phyloP scores from a whole-genome alignment of 1,140 invertebrate species.

The Aphelenchoides avenae region DNA sequence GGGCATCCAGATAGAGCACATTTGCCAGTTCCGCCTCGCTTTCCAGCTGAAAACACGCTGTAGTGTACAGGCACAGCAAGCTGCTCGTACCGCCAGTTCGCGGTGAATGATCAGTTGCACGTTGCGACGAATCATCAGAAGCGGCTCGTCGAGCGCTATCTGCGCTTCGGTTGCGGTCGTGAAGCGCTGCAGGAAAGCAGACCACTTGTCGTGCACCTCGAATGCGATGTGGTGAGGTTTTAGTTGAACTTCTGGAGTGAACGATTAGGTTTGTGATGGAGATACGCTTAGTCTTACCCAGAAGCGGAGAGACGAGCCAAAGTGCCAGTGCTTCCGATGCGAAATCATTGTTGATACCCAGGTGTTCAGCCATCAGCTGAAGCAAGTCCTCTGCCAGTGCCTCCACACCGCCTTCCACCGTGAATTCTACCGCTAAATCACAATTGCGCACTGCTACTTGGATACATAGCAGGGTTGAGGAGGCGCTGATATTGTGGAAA shows the following conservation, averaged over 20 bases:
- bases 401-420: constrained; percentile 27
- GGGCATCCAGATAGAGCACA: constrained; percentile 43
- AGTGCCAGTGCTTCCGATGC: constrained; percentile 39
- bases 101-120: constrained; percentile 28
- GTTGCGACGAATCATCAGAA: constrained; percentile 40
- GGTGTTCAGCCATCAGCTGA: constrained; percentile 35
- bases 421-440: constrained; percentile 40
- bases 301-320: constrained; percentile 42
- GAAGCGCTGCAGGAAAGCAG: constrained; percentile 38
- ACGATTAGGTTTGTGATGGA: constrained; percentile 2
- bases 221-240: constrained; percentile 44
- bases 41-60: neutral
- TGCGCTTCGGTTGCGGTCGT: constrained; percentile 36
- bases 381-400: constrained; percentile 30
- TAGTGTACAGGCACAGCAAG: neutral
- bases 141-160: constrained; percentile 40
- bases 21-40: constrained; percentile 20
- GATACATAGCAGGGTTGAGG: neutral
- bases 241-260: constrained; percentile 37
- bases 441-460: neutral
- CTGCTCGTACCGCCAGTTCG: constrained; percentile 24
- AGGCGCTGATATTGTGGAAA: neutral
- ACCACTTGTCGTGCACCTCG: constrained; percentile 38
- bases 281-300: constrained; percentile 16
- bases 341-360: constrained; percentile 30